Base-by-base conservation (phyloP, 2,888 invertebrate genomes). In the Callinectes sapidus region DNA sequence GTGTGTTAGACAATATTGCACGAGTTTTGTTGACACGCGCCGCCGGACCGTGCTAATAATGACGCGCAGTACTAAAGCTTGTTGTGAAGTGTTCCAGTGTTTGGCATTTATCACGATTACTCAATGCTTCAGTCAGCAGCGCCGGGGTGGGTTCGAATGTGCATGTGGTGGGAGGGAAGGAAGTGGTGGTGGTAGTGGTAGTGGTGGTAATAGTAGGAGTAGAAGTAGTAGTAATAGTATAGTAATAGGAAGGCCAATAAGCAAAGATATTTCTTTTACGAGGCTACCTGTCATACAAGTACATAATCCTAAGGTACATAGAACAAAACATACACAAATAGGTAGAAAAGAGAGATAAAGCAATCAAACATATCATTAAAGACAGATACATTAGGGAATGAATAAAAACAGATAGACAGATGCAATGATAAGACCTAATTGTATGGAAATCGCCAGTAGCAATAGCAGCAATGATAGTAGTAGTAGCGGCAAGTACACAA, bases 211-310 rank as follows among this genome's bases (percentile, higher is more conserved):
- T 71, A 28, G 71, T 71, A 28, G 71, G 1, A 71, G 71, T 71
- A 71, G 66, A n/a, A 71, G 66, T 71, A 71, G 66, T 71, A 71
- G 66, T 71, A 71, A n/a, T 71, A 71, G 66, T 23, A 71, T 71
- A 71, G 66, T 71, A 71, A n/a, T 71, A 48, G 10, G 48, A 48
- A 48, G 48, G 8, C 48, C 48, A 48, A 48, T 0, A 5, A 48
- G 48, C 48, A 48, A 10, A 8, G 48, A 48, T 48, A 48, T 48
- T 10, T 48, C 48, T 10, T 10, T 48, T 48, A 48, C 48, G 48
- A 48, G 48, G 8, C 10, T 6, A 10, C 10, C 10, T 48, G 48
- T 48, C 8, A 10, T 48, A 48, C 0, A 10, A 48, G 48, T 48
- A 48, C 10, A 8, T 48, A 48, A 48, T 8, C 48, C 10, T 48